Evolutionary conservation across 2,888 invertebrate genomes (phyloP).

Genomic region (Chymomyza procnemis): DNA sequence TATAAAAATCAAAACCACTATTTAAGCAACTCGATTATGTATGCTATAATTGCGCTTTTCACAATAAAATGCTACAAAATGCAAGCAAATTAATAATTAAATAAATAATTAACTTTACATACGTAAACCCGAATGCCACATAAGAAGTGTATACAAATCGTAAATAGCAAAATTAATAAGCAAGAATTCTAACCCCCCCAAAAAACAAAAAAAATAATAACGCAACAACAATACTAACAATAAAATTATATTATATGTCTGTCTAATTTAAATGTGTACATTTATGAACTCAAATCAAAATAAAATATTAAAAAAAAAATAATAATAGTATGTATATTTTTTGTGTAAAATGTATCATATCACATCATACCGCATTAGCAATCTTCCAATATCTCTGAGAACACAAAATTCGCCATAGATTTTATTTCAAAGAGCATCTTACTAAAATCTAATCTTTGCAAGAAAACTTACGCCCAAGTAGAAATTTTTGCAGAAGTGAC

Average conservation of each 20-base stretch:
- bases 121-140: conserved; percentile 23
- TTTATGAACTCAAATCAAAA: conserved; percentile 67
- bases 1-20: conserved; percentile 48
- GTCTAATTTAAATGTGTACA: conserved; percentile 70
- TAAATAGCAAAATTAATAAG: background rate
- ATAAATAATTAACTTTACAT: conserved; percentile 14
- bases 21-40: conserved; percentile 51
- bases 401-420: too few species aligned
- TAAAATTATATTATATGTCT: conserved; percentile 50
- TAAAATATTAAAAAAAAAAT: conserved; percentile 24
- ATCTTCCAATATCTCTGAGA: too few species aligned
- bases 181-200: conserved; percentile 33
- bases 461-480: too few species aligned
- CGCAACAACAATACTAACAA: conserved; percentile 39
- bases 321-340: too few species aligned
- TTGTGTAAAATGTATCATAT: too few species aligned
- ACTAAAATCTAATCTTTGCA: too few species aligned
- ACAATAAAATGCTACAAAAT: conserved; percentile 8
- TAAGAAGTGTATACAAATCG: background rate
- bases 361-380: too few species aligned
- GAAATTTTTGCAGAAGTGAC: too few species aligned
- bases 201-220: too few species aligned
- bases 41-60: conserved; percentile 53
- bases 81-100: background rate
- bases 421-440: too few species aligned